These are phyloP conservation scores for Virgularia gustaviana DNA, from an alignment of 92 coral and sea anemone species.

Conservation along the genomic window DNA sequence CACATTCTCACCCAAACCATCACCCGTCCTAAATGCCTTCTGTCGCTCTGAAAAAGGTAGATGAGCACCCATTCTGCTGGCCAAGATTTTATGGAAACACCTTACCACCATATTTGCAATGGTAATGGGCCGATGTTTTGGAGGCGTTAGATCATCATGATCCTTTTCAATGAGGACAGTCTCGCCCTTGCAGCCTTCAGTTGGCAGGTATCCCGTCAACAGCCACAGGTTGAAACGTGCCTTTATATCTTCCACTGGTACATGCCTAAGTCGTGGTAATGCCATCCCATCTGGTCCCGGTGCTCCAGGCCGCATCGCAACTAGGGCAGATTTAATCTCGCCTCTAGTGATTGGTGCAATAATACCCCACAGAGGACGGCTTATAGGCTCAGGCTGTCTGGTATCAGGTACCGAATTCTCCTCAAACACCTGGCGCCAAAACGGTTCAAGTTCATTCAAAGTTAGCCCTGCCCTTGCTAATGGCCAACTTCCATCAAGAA, in stretches of 20 bases:
- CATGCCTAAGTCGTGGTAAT: not conserved
- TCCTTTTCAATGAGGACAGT: slow-evolving; percentile 3
- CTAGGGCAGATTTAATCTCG: not conserved
- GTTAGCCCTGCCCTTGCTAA: not conserved
- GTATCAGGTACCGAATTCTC: not conserved
- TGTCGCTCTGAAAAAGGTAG: not conserved
- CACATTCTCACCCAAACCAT: slow-evolving; percentile 8
- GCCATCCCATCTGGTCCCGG: slow-evolving; percentile 28
- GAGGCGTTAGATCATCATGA: not conserved
- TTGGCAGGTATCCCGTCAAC: slow-evolving; percentile 8
- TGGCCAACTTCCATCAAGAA: not conserved
- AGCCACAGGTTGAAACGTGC: slow-evolving; percentile 26
- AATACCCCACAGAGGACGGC: not conserved
- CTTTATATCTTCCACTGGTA: not conserved
- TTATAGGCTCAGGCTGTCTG: not conserved
- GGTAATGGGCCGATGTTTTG: slow-evolving; percentile 27
- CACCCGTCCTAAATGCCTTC: slow-evolving; percentile 24
- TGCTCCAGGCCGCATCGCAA: not conserved
- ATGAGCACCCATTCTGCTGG: not conserved
- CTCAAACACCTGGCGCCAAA: slow-evolving; percentile 9
- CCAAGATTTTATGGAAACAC: slow-evolving; percentile 26
- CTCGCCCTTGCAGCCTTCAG: not conserved
- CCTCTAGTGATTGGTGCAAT: not conserved
- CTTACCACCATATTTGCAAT: not conserved
- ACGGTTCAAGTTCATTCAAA: not conserved